Evolutionary conservation across 2,113 vertebrate species (phyloP).

Genomic region (Gasterosteus nipponicus): DNA sequence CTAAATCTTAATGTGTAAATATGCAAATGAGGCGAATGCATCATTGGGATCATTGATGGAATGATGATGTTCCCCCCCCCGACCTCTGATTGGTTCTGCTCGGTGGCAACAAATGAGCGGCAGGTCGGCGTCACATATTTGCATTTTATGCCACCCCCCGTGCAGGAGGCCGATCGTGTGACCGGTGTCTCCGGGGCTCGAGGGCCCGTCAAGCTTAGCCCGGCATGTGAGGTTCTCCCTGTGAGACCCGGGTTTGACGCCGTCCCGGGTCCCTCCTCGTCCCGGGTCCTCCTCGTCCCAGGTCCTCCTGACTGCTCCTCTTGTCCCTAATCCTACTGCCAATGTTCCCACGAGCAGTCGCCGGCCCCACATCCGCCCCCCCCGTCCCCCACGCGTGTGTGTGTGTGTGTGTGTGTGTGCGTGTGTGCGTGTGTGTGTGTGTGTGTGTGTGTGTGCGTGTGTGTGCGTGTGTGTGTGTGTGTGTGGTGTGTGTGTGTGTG

Average conservation of each 20-base stretch:
- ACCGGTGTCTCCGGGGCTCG: slow-evolving; percentile 43
- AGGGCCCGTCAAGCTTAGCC: slow-evolving; percentile 39
- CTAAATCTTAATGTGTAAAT: not conserved
- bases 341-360: slow-evolving; percentile 55
- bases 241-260: not conserved
- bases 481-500: slow-evolving; percentile 19
- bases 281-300: slow-evolving; percentile 9
- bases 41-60: too few species aligned
- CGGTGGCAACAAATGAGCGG: slow-evolving; percentile 50
- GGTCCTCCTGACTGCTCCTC: slow-evolving; percentile 21
- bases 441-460: slow-evolving; percentile 2
- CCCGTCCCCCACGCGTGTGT: slow-evolving; percentile 13
- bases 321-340: slow-evolving; percentile 48
- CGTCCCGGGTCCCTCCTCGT: slow-evolving; percentile 6
- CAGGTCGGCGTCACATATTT: slow-evolving; percentile 73
- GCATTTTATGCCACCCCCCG: slow-evolving; percentile 84
- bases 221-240: not conserved
- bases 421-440: slow-evolving; percentile 18
- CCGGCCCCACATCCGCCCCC: slow-evolving; percentile 56
- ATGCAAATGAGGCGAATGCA: not conserved
- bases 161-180: slow-evolving; percentile 81
- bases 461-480: not conserved
- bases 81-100: too few species aligned
- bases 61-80: too few species aligned
- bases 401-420: not conserved